These are phyloP conservation scores for Cabera pusaria DNA, from an alignment of 2,888 invertebrate species.

Conservation along the genomic window DNA sequence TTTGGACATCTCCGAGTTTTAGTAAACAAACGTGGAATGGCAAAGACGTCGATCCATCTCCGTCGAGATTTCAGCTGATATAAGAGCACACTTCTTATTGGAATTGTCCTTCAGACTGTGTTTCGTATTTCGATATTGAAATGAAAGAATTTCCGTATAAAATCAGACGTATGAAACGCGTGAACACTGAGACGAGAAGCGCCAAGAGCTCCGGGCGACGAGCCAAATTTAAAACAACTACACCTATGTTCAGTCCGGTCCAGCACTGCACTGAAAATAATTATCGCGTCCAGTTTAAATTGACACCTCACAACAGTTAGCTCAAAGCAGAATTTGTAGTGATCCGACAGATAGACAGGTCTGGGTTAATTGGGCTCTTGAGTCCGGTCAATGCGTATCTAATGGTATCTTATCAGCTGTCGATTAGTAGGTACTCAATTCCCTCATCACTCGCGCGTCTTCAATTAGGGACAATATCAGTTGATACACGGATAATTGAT, in stretches of 20 bases:
- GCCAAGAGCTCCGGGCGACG: constrained; percentile 68
- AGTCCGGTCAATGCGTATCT: constrained; percentile 8
- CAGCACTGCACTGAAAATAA: constrained; percentile 49
- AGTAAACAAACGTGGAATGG: constrained; percentile 56
- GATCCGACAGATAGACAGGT: constrained; percentile 1
- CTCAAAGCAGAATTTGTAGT: constrained; percentile 1
- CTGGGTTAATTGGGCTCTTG: constrained; percentile 8
- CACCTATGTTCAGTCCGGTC: constrained; percentile 60
- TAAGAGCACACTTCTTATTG: constrained; percentile 24
- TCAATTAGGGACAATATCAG: too few relatives aligned
- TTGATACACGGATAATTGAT: too few relatives aligned
- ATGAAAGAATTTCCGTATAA: constrained; percentile 49
- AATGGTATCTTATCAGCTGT: constrained; percentile 9
- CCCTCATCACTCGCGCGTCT: constrained; percentile 5
- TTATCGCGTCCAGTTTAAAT: constrained; percentile 41
- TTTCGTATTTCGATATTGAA: constrained; percentile 32
- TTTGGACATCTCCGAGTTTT: constrained; percentile 52
- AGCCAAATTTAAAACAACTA: constrained; percentile 76
- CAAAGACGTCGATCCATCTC: constrained; percentile 49
- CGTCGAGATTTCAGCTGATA: constrained; percentile 23
- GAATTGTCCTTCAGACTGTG: constrained; percentile 21
- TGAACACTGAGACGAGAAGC: constrained; percentile 55
- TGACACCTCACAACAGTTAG: constrained; percentile 29
- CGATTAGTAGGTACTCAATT: constrained; percentile 13
- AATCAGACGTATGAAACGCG: constrained; percentile 52